Conservation (phyloP, 2,113 vertebrate species). For the Paratilapia polleni region DNA sequence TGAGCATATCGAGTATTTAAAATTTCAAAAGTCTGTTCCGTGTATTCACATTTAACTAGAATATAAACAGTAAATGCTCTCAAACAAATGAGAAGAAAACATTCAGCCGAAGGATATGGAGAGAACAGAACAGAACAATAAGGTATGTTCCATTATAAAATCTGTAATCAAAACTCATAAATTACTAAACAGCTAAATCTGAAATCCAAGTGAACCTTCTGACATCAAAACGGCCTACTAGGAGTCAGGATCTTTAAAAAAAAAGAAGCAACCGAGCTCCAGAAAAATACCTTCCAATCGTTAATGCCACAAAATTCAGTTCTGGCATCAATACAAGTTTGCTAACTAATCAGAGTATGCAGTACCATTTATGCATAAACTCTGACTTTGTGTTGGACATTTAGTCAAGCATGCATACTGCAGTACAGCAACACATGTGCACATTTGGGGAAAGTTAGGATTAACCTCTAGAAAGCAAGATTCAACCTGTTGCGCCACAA, state of each 20-base stretch:
- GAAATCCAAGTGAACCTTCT: slow-evolving; percentile 3
- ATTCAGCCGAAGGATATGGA: neutral
- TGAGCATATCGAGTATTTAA: neutral
- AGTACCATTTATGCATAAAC: neutral
- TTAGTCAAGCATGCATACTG: slow-evolving; percentile 27
- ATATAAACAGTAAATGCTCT: slow-evolving; percentile 3
- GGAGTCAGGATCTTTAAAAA: slow-evolving; percentile 26
- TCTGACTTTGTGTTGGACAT: slow-evolving; percentile 20
- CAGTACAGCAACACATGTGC: slow-evolving; percentile 38
- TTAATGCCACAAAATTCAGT: neutral
- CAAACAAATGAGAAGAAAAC: neutral
- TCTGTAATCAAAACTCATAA: neutral
- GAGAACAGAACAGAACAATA: neutral
- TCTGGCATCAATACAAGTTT: slow-evolving; percentile 28
- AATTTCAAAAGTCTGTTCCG: neutral
- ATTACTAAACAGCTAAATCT: neutral
- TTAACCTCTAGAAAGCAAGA: slow-evolving; percentile 18
- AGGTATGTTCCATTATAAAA: neutral
- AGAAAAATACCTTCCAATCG: slow-evolving; percentile 15
- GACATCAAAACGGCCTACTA: slow-evolving; percentile 2
- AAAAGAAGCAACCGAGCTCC: slow-evolving; percentile 1
- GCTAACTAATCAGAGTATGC: neutral
- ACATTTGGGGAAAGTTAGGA: slow-evolving; percentile 9
- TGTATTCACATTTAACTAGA: neutral
- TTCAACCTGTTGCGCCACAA: slow-evolving; percentile 52